Evolutionary conservation across 2,888 invertebrate species (phyloP).

Genomic region (Melieria picta): DNA sequence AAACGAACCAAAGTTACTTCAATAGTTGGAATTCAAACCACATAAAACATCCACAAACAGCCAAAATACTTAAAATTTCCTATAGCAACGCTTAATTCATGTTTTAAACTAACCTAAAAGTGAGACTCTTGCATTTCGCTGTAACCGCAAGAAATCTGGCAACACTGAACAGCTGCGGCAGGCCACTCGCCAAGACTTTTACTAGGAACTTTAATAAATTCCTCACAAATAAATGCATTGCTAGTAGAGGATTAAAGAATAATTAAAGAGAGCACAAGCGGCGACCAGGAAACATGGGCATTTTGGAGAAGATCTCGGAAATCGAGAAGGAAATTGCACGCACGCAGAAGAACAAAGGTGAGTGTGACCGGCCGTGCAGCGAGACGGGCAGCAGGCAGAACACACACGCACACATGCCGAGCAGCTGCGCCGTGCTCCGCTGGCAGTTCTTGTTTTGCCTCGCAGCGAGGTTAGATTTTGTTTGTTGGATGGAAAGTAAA

Average conservation of each 20-base stretch:
- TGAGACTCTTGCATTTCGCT: too few species aligned
- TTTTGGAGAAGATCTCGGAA: slow-evolving; percentile 98
- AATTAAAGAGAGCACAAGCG: slow-evolving; percentile 12
- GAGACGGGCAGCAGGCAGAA: slow-evolving; percentile 42
- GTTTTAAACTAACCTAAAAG: too few species aligned
- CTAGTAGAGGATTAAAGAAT: slow-evolving; percentile 21
- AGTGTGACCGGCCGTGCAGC: slow-evolving; percentile 9
- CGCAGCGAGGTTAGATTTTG: slow-evolving; percentile 51
- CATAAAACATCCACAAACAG: too few species aligned
- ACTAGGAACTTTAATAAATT: too few species aligned
- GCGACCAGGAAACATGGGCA: slow-evolving; percentile 79
- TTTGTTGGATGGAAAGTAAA: neutral
- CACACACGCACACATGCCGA: neutral
- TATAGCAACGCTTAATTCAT: too few species aligned
- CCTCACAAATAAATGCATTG: slow-evolving; percentile 14
- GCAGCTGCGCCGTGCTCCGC: slow-evolving; percentile 11
- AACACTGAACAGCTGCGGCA: too few species aligned
- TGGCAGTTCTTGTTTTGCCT: slow-evolving; percentile 6
- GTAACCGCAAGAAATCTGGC: too few species aligned
- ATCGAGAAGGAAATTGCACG: slow-evolving; percentile 98
- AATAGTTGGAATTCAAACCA: too few species aligned
- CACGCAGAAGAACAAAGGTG: slow-evolving; percentile 99
- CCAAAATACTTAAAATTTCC: too few species aligned
- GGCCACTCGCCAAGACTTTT: too few species aligned
- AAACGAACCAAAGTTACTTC: too few species aligned